These are phyloP conservation scores for Axis porcinus DNA, from an alignment of 2,113 vertebrate genomes.

Conservation along the genomic window DNA sequence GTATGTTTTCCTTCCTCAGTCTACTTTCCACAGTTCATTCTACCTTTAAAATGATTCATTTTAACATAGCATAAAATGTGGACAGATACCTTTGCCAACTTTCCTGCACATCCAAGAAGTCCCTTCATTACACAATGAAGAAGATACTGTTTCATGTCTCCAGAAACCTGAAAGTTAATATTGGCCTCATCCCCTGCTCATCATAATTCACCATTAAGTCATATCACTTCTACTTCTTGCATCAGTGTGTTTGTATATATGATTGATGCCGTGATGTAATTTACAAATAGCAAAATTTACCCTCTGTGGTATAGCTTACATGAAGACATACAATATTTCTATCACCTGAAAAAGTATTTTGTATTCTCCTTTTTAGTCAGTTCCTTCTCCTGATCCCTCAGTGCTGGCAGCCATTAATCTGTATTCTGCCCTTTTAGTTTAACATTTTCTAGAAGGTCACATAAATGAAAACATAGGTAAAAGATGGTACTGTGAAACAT, in stretches of 20 bases:
- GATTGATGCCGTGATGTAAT: not conserved
- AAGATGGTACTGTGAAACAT: not conserved
- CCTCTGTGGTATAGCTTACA: not conserved
- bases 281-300: not conserved
- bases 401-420: not conserved
- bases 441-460: not conserved
- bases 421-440: not conserved
- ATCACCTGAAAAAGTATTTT: not conserved
- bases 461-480: not conserved
- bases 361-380: not conserved
- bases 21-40: slow-evolving; percentile 85
- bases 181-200: not conserved
- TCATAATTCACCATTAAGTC: not conserved
- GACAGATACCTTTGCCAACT: slow-evolving; percentile 71
- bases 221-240: not conserved
- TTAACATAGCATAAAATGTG: slow-evolving; percentile 89
- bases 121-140: not conserved
- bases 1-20: slow-evolving; percentile 86
- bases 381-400: not conserved
- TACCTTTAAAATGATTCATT: slow-evolving; percentile 87
- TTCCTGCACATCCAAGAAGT: not conserved
- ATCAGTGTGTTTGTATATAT: not conserved
- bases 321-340: not conserved
- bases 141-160: not conserved
- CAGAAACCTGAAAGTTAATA: not conserved